Conservation (phyloP, 2,888 invertebrate species). For the Spialia ferax region DNA sequence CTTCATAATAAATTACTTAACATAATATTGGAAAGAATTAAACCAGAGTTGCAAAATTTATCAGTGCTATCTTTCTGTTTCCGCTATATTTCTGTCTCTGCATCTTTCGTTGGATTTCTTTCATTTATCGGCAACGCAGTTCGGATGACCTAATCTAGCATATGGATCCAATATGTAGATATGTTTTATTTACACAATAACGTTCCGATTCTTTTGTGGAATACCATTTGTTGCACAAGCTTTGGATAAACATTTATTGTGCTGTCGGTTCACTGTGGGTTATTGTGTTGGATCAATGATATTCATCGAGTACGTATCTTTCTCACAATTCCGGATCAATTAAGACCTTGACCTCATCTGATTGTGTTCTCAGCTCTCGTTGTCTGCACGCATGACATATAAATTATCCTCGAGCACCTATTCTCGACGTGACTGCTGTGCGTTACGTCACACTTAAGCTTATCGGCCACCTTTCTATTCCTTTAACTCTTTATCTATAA, state of each 20-base stretch:
- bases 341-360: slow-evolving; percentile 25
- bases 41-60: too few relatives aligned
- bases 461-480: slow-evolving; percentile 17
- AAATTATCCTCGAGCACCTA: slow-evolving; percentile 17
- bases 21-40: too few relatives aligned
- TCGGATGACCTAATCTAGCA: not conserved
- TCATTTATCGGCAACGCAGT: not conserved
- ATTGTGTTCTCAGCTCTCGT: slow-evolving; percentile 19
- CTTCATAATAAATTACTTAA: too few relatives aligned
- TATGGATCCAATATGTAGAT: too few relatives aligned
- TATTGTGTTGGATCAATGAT: slow-evolving; percentile 4
- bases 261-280: not conserved
- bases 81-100: not conserved
- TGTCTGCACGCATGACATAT: slow-evolving; percentile 24
- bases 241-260: slow-evolving; percentile 1
- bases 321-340: slow-evolving; percentile 19
- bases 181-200: not conserved
- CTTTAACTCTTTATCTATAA: not conserved
- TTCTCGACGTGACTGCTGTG: slow-evolving; percentile 4
- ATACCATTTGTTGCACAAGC: not conserved
- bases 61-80: too few relatives aligned
- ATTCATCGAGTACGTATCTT: slow-evolving; percentile 3
- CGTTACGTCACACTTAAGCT: slow-evolving; percentile 20
- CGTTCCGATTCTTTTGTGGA: not conserved
- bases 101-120: not conserved